Evolutionary conservation across 2,797 vertebrate species (phyloP).

Genomic region (Manis crassicaudata): DNA sequence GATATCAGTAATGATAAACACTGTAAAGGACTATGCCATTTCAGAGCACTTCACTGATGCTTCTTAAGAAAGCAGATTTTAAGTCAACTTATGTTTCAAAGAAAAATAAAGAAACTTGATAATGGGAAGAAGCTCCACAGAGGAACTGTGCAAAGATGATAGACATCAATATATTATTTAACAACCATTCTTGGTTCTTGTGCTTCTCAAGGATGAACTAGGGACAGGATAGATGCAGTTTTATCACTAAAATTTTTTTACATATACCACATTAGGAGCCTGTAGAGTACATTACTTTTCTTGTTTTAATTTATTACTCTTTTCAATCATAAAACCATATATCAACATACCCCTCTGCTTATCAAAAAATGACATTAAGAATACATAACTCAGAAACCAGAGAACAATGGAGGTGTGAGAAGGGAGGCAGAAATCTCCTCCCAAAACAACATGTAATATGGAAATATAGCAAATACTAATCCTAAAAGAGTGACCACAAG

Average conservation of each 20-base stretch:
- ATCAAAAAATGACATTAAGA: conserved; percentile 15
- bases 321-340: neutral
- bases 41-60: neutral
- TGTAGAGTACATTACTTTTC: neutral
- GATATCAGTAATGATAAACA: neutral
- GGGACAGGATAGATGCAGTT: neutral
- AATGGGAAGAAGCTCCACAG: neutral
- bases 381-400: neutral
- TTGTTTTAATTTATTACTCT: neutral
- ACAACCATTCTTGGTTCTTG: neutral
- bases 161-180: neutral
- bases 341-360: neutral
- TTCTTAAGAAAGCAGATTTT: conserved; percentile 38
- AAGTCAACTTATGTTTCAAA: conserved; percentile 12
- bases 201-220: neutral
- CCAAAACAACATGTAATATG: too few species aligned
- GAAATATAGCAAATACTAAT: too few species aligned
- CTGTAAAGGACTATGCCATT: neutral
- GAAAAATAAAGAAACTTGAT: conserved; percentile 6
- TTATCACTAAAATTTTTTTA: conserved; percentile 38
- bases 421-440: too few species aligned
- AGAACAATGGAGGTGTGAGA: too few species aligned
- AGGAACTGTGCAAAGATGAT: neutral
- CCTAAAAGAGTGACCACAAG: too few species aligned
- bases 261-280: neutral